Evolutionary conservation across 1,140 invertebrate genomes (phyloP), one percentile per base, ranked within the genome.

Genomic region (Pseudomyrmex gracilis): DNA sequence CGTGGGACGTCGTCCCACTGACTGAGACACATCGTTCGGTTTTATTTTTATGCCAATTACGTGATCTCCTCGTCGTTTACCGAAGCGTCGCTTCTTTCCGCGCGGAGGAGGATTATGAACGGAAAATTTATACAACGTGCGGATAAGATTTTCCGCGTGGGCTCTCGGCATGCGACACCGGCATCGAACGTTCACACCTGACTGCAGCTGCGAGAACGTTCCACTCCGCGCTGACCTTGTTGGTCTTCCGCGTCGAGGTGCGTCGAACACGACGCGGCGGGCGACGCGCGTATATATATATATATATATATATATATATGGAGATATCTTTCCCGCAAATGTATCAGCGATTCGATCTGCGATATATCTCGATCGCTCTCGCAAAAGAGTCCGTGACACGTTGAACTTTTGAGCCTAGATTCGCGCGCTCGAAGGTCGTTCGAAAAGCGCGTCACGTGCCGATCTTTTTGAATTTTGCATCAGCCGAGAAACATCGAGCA

Each of bases 1-100:
- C 83, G 83, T 83, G 70, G 85, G 78, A 88, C 57, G 85, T 89
- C 87, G 86, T 90, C 89, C 89, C 73, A 90, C 85, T 85, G 89
- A 87, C 84, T 84, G 90, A 87, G 82, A 87, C 60, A 82, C 83
- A 80, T 88, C 64, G 70, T 55, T 58, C n/a, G 9, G 20, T 47
- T 73, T 45, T 24, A 47, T 10, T 80, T 24, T 80, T 83, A 63
- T 51, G 12, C 43, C 58, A 53, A 51, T 70, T 76, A 17, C 51
- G 57, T 34, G 49, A 49, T 83, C 73, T 66, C 17, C 12, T 20
- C 24, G 60, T n/a, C 64, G 9, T 58, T 76, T 78, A 10, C 60
- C 78, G 80, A 63, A 84, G 64, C 10, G 9, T 17, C 45, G n/a
- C 47, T 76, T 86, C 34, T 78, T 77, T 60, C 78, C 86, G 57